Conservation (phyloP, 1,140 invertebrate species). For the Caenorhabditis remanei region DNA sequence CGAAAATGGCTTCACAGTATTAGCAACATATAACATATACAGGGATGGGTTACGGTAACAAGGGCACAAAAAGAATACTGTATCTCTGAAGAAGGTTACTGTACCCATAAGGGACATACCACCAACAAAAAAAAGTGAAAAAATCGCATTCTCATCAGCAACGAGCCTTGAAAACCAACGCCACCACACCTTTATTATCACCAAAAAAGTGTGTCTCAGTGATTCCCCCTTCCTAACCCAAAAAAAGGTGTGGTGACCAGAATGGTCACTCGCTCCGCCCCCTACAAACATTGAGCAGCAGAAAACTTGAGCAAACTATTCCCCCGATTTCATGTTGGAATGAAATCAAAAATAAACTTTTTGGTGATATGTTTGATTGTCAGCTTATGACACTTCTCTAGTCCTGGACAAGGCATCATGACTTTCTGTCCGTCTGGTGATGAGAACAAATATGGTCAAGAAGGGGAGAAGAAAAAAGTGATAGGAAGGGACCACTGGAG, state of each 20-base stretch:
- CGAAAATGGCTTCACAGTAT: too few species aligned
- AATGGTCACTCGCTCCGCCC: conserved; percentile 31
- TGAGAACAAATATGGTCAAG: conserved; percentile 16
- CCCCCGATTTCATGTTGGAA: neutral
- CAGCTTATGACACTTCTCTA: conserved; percentile 11
- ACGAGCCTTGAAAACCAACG: neutral
- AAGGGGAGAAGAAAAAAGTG: neutral
- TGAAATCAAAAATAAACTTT: neutral
- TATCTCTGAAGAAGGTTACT: too few species aligned
- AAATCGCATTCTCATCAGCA: too few species aligned
- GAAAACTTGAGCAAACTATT: conserved; percentile 51
- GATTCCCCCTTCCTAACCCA: too few species aligned
- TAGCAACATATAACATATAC: too few species aligned
- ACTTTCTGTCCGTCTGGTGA: neutral
- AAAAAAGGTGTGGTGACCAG: conserved; percentile 48
- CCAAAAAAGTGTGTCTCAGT: neutral
- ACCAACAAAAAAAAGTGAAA: too few species aligned
- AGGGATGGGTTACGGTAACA: too few species aligned
- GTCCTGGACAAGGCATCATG: neutral
- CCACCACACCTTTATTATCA: conserved; percentile 13
- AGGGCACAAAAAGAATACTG: too few species aligned
- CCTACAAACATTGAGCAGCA: neutral
- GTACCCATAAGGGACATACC: too few species aligned
- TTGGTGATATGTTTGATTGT: conserved; percentile 19
- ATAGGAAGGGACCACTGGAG: neutral